Percentiles rank a stretch among this genome's conserved stretches.
Evolutionary conservation across 92 coral and sea anemone genomes (phyloP).

Genomic region (Nematostella vectensis): DNA sequence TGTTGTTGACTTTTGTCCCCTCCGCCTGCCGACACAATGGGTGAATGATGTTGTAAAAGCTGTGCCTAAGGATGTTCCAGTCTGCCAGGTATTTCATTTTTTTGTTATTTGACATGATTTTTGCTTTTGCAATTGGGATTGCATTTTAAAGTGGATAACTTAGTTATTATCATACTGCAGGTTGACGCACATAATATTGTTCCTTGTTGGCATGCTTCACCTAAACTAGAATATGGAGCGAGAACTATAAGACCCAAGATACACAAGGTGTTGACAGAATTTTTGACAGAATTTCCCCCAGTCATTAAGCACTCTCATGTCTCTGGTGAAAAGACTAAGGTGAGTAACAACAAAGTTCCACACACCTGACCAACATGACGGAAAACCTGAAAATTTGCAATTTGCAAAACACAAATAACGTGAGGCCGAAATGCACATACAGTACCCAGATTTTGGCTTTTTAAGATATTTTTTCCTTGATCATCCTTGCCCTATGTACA

Average conservation of each 20-base stretch:
- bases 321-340: slow-evolving; percentile 18
- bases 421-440: too few relatives aligned
- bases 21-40: slow-evolving; percentile 48
- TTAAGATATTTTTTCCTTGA: too few relatives aligned
- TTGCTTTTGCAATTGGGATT: too few relatives aligned
- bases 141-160: too few relatives aligned
- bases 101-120: too few relatives aligned
- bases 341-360: not conserved
- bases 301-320: slow-evolving; percentile 41
- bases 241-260: slow-evolving; percentile 72
- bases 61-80: slow-evolving; percentile 47
- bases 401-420: too few relatives aligned
- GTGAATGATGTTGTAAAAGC: slow-evolving; percentile 19
- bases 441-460: too few relatives aligned
- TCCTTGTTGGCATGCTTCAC: slow-evolving; percentile 78
- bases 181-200: slow-evolving; percentile 77
- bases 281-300: slow-evolving; percentile 65
- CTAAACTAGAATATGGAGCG: slow-evolving; percentile 73
- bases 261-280: slow-evolving; percentile 43
- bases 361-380: too few relatives aligned
- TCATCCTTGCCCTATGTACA: too few relatives aligned
- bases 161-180: too few relatives aligned
- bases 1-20: slow-evolving; percentile 56
- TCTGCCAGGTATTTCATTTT: slow-evolving; percentile 62
- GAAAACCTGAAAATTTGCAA: too few relatives aligned